Conservation (phyloP, 2,113 vertebrate genomes). For the Pygoscelis adeliae region DNA sequence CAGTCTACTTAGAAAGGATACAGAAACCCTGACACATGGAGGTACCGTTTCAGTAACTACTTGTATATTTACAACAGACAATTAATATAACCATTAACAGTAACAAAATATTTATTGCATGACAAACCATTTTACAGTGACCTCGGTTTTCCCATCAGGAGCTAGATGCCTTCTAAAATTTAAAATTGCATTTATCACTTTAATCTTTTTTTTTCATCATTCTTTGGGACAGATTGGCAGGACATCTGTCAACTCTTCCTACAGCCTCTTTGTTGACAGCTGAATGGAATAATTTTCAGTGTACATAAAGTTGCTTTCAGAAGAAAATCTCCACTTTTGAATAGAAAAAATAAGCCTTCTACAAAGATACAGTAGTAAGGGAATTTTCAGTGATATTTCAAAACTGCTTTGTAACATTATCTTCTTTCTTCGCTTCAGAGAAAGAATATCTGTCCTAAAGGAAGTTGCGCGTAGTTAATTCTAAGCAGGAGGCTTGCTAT, state of each 20-base stretch:
- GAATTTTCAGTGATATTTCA: background rate
- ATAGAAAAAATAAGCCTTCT: background rate
- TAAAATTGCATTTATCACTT: background rate
- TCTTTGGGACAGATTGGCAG: constrained; percentile 19
- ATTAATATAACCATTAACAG: background rate
- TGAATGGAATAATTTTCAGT: background rate
- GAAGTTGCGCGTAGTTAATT: background rate
- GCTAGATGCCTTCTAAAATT: background rate
- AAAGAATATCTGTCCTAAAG: background rate
- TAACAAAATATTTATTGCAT: background rate
- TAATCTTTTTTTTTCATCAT: background rate
- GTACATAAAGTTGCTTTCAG: background rate
- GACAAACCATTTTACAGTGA: background rate
- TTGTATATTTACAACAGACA: background rate
- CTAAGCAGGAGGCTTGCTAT: background rate
- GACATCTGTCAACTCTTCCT: constrained; percentile 22
- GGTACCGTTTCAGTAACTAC: background rate
- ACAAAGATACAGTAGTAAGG: background rate
- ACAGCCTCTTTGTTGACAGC: background rate
- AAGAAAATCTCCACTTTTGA: background rate
- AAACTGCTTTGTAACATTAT: background rate
- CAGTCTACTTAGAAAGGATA: background rate
- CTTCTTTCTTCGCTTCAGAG: background rate
- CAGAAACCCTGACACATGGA: background rate
- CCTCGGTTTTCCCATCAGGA: background rate